Evolutionary conservation across 2,113 vertebrate genomes (phyloP), one percentile per base, ranked within the genome.

Genomic region (Hyperopisus bebe): DNA sequence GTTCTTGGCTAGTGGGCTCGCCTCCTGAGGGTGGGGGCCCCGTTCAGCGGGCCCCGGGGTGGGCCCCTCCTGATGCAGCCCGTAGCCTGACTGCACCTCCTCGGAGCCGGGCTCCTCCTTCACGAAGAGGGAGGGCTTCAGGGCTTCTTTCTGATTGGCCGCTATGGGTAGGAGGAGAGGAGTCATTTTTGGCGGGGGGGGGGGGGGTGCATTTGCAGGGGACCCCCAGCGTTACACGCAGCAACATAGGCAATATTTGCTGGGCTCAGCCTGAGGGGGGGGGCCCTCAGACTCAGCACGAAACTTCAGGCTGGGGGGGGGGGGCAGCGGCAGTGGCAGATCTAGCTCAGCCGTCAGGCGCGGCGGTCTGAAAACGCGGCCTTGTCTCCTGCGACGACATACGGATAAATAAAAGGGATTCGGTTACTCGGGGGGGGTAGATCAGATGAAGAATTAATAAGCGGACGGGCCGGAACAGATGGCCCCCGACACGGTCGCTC

Each of bases 121-220:
- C 92, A 98, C 96, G 94, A 96, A 95, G 95, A 98, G 97, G 42
- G 95, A 96, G 91, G 97, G 96, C 95, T 98, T 98, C 92, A 98
- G 95, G 46, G 96, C 95, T 90, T 99, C 98, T 94, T 98, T 99
- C 94, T 99, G 98, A 96, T 98, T 99, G 94, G 98, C 98, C 92
- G 98, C 98, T 99, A 88, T 3, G 4, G 53, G 31, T 44, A 51
- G 10, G 86, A 8, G 27, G 50, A 39, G 27, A 51, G 17, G 31
- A 83, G 19, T 21, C 7, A 2, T 42, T n/a, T 88, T 42, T 35
- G 21, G 46, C 2, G 39, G n/a, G 84, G 46, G 42, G 84, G 46
- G 42, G n/a, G 24, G 21, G 77, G 31, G 2, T 17, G 24, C 11
- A n/a, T 85, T 46, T 5, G 11, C 15, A 24, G 58, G 5, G 21